Evolutionary conservation across 1,140 invertebrate species (phyloP).

Genomic region (Phortica variegata): DNA sequence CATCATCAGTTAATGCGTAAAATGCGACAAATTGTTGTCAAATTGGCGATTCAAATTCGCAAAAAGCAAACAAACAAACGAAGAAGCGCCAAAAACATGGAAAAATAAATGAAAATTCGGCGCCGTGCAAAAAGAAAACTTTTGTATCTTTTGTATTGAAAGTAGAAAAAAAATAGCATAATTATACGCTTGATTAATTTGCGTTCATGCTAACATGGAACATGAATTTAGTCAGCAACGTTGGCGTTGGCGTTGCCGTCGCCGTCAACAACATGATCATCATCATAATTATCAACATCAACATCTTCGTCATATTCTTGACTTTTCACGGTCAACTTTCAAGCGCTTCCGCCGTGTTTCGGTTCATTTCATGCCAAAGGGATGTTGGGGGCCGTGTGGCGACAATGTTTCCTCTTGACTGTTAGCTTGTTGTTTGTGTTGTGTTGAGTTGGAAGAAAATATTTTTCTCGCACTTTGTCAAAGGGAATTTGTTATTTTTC

Average conservation of each 20-base stretch:
- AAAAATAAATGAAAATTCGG: too few species aligned
- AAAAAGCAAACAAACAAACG: too few species aligned
- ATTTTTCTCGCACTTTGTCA: too few species aligned
- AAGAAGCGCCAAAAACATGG: too few species aligned
- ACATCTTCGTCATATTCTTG: conserved; percentile 17
- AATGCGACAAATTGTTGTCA: conserved; percentile 26
- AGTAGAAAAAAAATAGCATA: too few species aligned
- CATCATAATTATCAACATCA: not conserved
- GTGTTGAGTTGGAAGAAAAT: too few species aligned
- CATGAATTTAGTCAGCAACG: conserved; percentile 15
- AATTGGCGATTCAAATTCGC: conserved; percentile 30
- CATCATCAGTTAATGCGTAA: not conserved
- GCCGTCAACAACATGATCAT: conserved; percentile 9
- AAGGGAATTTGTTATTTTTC: conserved; percentile 5
- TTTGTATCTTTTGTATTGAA: too few species aligned
- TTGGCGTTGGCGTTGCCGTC: too few species aligned
- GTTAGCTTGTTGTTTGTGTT: too few species aligned
- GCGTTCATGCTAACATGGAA: conserved; percentile 41
- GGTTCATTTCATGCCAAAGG: conserved; percentile 20
- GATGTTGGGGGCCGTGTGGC: too few species aligned
- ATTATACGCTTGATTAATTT: conserved; percentile 46
- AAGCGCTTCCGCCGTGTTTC: conserved; percentile 15
- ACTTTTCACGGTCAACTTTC: conserved; percentile 4
- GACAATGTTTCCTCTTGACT: too few species aligned
- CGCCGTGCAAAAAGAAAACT: too few species aligned